phyloP scores from a whole-genome alignment of 1,140 invertebrate genomes.

The Goniozus legneri region DNA sequence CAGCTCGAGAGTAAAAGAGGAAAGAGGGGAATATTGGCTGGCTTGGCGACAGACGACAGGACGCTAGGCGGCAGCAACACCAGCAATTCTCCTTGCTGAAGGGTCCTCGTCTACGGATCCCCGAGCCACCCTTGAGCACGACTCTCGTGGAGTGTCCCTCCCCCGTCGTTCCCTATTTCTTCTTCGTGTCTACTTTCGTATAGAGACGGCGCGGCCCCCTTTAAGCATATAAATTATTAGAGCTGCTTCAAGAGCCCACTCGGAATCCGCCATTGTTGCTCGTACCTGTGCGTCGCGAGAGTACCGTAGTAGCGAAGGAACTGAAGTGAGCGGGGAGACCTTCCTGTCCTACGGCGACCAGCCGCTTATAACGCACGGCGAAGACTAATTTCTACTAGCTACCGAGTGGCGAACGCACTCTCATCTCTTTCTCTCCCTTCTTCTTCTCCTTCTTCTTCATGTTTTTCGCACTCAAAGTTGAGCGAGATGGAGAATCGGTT shows the following conservation, averaged over 20 bases:
- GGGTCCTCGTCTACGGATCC: conserved; percentile 40
- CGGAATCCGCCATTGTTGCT: conserved; percentile 39
- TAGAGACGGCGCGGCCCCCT: conserved; percentile 24
- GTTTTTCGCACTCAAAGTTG: too few relatives aligned
- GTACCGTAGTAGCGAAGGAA: too few relatives aligned
- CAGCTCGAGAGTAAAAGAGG: too few relatives aligned
- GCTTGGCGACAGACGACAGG: conserved; percentile 29
- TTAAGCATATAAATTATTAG: conserved; percentile 49
- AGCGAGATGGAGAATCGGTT: too few relatives aligned
- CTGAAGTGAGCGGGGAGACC: too few relatives aligned
- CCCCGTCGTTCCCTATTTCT: conserved; percentile 15
- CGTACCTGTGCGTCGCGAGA: conserved; percentile 17
- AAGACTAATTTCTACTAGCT: conserved; percentile 24
- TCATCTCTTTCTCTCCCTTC: background rate
- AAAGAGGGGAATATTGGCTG: conserved; percentile 13
- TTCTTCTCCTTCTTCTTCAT: background rate
- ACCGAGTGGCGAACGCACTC: conserved; percentile 12
- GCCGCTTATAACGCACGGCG: too few relatives aligned
- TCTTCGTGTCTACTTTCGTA: background rate
- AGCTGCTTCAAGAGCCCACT: conserved; percentile 42
- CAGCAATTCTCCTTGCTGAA: conserved; percentile 40
- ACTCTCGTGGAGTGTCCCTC: too few relatives aligned
- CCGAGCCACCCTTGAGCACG: conserved; percentile 45
- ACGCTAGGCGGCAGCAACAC: conserved; percentile 29
- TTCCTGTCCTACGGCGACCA: conserved; percentile 21